Evolutionary conservation across 2,888 invertebrate genomes (phyloP), one percentile per base, ranked within the genome.

Genomic region (Ceraclea dissimilis): DNA sequence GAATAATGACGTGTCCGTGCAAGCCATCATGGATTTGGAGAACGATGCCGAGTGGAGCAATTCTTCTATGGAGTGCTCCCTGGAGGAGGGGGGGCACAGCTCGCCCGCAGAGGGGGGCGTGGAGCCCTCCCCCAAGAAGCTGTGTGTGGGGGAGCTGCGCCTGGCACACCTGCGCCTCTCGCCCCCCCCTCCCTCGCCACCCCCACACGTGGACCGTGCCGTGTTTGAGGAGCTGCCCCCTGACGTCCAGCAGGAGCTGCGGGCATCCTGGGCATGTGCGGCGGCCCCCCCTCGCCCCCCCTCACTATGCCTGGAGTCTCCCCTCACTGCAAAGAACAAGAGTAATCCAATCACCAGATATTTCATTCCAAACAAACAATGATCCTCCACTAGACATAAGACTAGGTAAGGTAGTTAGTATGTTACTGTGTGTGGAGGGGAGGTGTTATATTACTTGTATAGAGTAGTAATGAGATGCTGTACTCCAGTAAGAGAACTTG

Each of bases 1-100:
- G 69, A 88, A 86, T 69, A 88, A 86, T 69, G 85, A 88, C 68
- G 79, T 89, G 57, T 87, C 88, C 65, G 89, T 89, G 51, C 88
- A 89, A 69, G 86, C 88, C 4, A 80, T 88, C 62, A 82, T 84
- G 60, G 84, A 81, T 64, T 76, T 85, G 63, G 82, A 79, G 68
- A 81, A 78, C 67, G 78, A 78, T 64, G 73, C 76, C 2, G 76
- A 76, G 65, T 75, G 75, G 63, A 19, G 55, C 51, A 20, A 17
- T 33, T 33, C 50, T 13, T 21, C 50, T n/a, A 49, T 49, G 49
- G 49, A 49, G 5, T 49, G 49, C 44, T 18, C 17, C 2, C n/a
- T 2, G 6, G 34, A 21, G 1, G 22, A 13, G 22, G 13, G 5
- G 8, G 13, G 4, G 8, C 2, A 4, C 13, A 43, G 22, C 1